Base-by-base conservation (phyloP, 2,888 invertebrate species). In the Cremastobaeus sp. region DNA sequence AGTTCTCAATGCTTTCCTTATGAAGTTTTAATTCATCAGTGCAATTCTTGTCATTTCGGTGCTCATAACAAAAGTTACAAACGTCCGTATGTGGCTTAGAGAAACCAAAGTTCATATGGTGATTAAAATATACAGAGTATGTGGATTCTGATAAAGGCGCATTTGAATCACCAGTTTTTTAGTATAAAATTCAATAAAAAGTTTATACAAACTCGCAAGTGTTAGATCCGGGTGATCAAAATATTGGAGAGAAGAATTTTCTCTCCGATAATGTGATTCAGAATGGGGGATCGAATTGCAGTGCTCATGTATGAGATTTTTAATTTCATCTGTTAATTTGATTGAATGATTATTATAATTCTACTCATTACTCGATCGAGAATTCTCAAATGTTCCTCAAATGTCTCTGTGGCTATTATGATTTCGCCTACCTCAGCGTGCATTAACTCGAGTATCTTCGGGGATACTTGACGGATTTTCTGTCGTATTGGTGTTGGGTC, bases 31-130 rank as follows among this genome's bases (percentile, higher is more conserved):
- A 48, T n/a, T n/a, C n/a, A n/a, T 41, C 14, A 1, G 2, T 6
- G 30, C 6, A 5, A 43, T 41, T 12, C 32, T 12, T 30, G 2
- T 60, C 43, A 20, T 54, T 8, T 64, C 30, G 45, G 12, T 62
- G 15, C 34, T 62, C 62, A 11, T 20, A 71, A 20, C 74, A 71
- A 18, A 43, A 9, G 12, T 74, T 30, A 21, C 66, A 71, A 18
- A 74, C 74, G 45, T 71, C 70, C 20, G 66, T 66, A 0, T 57
- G 65, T 6, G 69, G 71, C 39, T 34, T 68, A 34, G 32, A 14
- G 32, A 72, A 72, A 20, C 21, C 17, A 60, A 72, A 72, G 28
- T 52, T 59, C 2, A 72, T 12, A 32, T 70, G 0, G 35, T 60
- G 41, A 4, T 69, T 37, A 35, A 72, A 76, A 41, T 52, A 76